phyloP scores from a whole-genome alignment of 2,888 invertebrate species.

The Lycaena phlaeas region DNA sequence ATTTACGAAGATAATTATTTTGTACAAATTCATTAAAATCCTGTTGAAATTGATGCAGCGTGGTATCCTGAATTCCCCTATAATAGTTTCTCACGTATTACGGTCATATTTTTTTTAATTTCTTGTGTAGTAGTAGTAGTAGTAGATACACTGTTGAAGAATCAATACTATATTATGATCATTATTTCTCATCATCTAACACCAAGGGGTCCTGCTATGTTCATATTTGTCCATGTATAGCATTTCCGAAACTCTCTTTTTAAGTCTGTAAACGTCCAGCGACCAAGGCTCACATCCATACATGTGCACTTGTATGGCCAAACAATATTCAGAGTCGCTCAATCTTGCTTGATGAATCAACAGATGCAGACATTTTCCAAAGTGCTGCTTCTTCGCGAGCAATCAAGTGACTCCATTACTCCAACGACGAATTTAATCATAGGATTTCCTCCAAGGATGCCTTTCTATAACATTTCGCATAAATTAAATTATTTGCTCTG shows the following conservation, averaged over 20 bases:
- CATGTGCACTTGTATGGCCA: no score
- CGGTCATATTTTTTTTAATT: no score
- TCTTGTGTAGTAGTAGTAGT: no score
- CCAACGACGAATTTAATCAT: conserved; percentile 63
- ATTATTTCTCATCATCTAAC: no score
- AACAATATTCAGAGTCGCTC: no score
- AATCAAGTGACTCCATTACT: conserved; percentile 49
- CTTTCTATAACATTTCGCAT: conserved; percentile 71
- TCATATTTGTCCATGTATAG: no score
- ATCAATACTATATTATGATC: no score
- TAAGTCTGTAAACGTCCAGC: no score
- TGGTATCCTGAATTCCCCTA: background rate
- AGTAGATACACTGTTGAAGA: no score
- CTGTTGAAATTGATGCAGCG: conserved; percentile 1
- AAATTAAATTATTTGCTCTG: conserved; percentile 53
- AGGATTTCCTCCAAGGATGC: conserved; percentile 68
- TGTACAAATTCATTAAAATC: background rate
- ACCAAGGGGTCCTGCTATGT: no score
- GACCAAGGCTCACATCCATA: no score
- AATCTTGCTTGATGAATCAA: conserved; percentile 4
- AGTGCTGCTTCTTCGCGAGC: conserved; percentile 26
- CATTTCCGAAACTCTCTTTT: no score
- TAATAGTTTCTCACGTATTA: background rate
- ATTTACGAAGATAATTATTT: conserved; percentile 7
- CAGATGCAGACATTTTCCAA: conserved; percentile 13